Percentiles rank a stretch among this genome's conserved stretches.
Conservation (phyloP, 92 coral and sea anemone genomes). For the Ricordea florida region DNA sequence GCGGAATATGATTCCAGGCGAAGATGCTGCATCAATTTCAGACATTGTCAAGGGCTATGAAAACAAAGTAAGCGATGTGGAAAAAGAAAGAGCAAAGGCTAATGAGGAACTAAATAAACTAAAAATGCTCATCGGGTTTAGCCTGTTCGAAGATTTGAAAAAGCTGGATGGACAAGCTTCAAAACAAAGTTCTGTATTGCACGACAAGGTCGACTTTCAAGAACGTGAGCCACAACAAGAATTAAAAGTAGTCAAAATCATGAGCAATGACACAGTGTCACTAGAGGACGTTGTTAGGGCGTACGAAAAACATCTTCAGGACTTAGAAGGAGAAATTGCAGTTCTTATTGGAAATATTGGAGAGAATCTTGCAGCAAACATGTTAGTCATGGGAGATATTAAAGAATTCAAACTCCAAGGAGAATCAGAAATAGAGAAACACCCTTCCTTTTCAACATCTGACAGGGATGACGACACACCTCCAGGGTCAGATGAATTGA, state of each 20-base stretch:
- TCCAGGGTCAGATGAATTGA: not conserved
- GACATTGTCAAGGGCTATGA: conserved; percentile 25
- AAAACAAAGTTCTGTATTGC: too few species aligned
- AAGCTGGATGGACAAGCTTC: not conserved
- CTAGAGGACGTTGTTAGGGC: not conserved
- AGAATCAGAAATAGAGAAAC: not conserved
- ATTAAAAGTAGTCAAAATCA: too few species aligned
- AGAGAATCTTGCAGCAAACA: conserved; percentile 12
- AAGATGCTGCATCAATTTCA: not conserved
- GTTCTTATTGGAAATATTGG: conserved; percentile 13
- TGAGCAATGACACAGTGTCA: not conserved
- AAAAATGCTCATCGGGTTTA: conserved; percentile 34
- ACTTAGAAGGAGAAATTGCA: conserved; percentile 17
- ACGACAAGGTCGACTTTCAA: too few species aligned
- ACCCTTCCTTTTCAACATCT: too few species aligned
- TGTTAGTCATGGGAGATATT: not conserved
- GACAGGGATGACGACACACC: not conserved
- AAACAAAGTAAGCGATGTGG: not conserved
- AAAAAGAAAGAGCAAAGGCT: not conserved
- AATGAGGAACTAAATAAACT: conserved; percentile 10
- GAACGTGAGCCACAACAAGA: too few species aligned
- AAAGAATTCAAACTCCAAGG: not conserved
- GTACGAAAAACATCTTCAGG: conserved; percentile 17
- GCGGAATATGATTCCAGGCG: not conserved
- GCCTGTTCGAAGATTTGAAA: not conserved